Evolutionary conservation across 35 echinoderm and acorn worm species (phyloP), one percentile per base, ranked within the genome.

Genomic region (Diadema setosum): DNA sequence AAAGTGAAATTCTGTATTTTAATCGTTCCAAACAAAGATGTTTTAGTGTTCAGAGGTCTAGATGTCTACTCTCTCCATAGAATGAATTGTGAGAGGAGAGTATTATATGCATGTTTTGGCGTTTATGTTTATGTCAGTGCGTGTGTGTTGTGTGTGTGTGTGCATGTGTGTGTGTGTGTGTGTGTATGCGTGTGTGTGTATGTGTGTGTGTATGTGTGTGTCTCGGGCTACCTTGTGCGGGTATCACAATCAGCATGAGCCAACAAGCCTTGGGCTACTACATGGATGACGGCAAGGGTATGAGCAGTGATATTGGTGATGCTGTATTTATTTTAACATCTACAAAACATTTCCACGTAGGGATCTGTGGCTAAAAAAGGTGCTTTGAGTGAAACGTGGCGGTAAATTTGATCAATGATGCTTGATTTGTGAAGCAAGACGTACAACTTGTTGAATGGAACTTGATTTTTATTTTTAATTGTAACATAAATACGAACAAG

Each of bases 1-100:
- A 78, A 43, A 78, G 40, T 78, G 73, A 44, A 78, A 41, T 78
- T 78, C 73, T 24, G 40, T 78, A 78, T 44, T 36, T 78, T 43
- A 76, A 32, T 3, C 16, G 30, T 26, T 18, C 63, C 1, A 31
- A 27, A 24, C 17, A 20, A 12, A 55, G 21, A 16, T 55, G 21
- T 55, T 55, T 16, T 60, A n/a, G n/a, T n/a, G n/a, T n/a, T n/a
- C n/a, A n/a, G n/a, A n/a, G n/a, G n/a, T n/a, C n/a, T n/a, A n/a
- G n/a, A n/a, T n/a, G n/a, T n/a, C n/a, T n/a, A n/a, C n/a, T n/a
- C n/a, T n/a, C n/a, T n/a, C n/a, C n/a, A n/a, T n/a, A n/a, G n/a
- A n/a, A n/a, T 60, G 57, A 1, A 24, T 16, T 27, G 1, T 16
- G 57, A 2, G 30, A 20, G 0, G 57, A 23, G 21, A 16, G 12